Conservation (phyloP, 2,888 invertebrate genomes). For the Mythimna lalbum region DNA sequence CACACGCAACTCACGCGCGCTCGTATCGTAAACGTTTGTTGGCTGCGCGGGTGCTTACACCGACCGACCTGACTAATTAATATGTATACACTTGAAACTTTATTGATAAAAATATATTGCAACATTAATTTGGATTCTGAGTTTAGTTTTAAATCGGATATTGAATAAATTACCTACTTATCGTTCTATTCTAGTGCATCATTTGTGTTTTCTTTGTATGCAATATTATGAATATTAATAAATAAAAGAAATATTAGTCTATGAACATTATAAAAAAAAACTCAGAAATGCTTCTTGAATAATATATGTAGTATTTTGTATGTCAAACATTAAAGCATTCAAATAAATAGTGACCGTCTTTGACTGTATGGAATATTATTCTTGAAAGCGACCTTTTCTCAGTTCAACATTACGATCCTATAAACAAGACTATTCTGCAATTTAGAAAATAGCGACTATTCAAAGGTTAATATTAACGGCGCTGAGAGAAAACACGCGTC, state of each 20-base stretch:
- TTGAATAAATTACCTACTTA: constrained; percentile 22
- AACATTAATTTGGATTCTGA: constrained; percentile 4
- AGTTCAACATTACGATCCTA: neutral
- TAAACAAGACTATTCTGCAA: neutral
- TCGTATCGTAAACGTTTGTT: constrained; percentile 34
- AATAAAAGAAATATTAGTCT: too few relatives aligned
- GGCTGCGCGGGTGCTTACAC: constrained; percentile 45
- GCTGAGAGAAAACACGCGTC: constrained; percentile 15
- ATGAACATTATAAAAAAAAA: neutral
- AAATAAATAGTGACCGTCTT: neutral
- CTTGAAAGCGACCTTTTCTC: neutral
- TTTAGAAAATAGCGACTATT: constrained; percentile 9
- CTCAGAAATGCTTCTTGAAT: neutral
- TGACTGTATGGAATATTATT: neutral
- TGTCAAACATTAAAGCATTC: neutral
- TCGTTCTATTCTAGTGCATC: neutral
- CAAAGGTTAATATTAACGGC: constrained; percentile 13
- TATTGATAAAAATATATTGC: constrained; percentile 4
- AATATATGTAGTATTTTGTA: neutral
- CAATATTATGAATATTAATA: neutral
- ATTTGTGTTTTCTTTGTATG: neutral
- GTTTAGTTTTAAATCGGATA: constrained; percentile 7
- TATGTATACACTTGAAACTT: constrained; percentile 31
- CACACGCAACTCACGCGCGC: constrained; percentile 63
- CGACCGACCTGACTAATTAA: constrained; percentile 42